Evolutionary conservation across 2,113 vertebrate species (phyloP), one percentile per base, ranked within the genome.

Genomic region (Siniperca knerii): DNA sequence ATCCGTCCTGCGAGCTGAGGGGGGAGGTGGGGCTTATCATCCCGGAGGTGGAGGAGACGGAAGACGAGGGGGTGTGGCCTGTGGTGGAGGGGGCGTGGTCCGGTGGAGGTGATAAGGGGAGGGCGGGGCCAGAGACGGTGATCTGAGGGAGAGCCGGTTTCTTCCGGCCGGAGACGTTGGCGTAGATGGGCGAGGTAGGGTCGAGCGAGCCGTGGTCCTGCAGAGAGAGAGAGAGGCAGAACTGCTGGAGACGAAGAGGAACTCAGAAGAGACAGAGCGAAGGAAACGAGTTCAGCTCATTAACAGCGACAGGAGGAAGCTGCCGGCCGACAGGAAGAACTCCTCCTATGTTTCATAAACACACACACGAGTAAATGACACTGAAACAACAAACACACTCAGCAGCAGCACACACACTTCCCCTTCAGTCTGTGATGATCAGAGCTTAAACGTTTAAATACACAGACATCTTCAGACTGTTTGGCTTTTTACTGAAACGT

Each of bases 121-220:
- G 18, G 57, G 6, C 0, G 54, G 0, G 87, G 21, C 78, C 81
- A 0, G 76, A 79, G 35, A 0, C 48, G 4, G 79, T 83, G 61
- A 67, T 46, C 66, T 77, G 89, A 33, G 78, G 78, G 6, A 23
- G 29, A 42, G 74, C 16, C 0, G 40, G 76, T 61, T 70, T 94
- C 89, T 88, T 94, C 73, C 96, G 90, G 77, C 95, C 91, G 54
- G 95, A 91, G 37, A 98, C 8, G 76, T 97, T 98, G 52, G 94
- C 96, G 23, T 97, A 98, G 88, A 98, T 92, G 0, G 96, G 77
- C 0, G 4, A 55, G 9, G 18, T 68, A 23, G 44, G 60, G 65
- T 1, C 3, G 18, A 46, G 64, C 0, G 44, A 89, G 70, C 23
- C 60, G 62, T 1, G 46, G 1, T 86, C 76, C 92, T 93, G 11